Evolutionary conservation across 2,113 vertebrate species (phyloP).

Genomic region (Cynopterus brachyotis): DNA sequence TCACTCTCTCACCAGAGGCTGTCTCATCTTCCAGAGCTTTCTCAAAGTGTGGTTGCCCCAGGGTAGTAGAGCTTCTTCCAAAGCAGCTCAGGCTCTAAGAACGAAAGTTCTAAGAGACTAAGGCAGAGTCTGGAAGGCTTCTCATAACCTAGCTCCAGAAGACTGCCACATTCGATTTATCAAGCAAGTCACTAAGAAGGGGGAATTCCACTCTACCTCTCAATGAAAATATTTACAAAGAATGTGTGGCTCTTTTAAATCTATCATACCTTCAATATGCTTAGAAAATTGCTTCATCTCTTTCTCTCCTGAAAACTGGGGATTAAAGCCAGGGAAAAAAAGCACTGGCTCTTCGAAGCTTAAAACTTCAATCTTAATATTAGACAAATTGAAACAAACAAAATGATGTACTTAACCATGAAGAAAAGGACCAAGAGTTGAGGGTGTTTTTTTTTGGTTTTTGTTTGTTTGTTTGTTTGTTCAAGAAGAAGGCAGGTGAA

Average conservation of each 20-base stretch:
- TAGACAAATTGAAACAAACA: not conserved
- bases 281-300: not conserved
- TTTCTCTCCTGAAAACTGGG: not conserved
- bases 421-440: not conserved
- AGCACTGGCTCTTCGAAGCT: not conserved
- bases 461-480: too few relatives aligned
- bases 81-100: not conserved
- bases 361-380: not conserved
- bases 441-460: too few relatives aligned
- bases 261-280: not conserved
- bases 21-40: not conserved
- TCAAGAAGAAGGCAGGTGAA: not conserved
- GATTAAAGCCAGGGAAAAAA: not conserved
- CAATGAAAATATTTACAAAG: not conserved
- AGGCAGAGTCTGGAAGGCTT: not conserved
- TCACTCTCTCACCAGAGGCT: not conserved
- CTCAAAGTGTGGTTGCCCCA: not conserved
- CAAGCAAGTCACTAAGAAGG: not conserved
- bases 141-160: not conserved
- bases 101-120: not conserved
- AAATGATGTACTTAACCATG: not conserved
- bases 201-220: not conserved
- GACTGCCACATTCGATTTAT: not conserved
- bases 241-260: not conserved
- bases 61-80: not conserved